Conservation (phyloP, 2,888 invertebrate genomes). For the Acleris cristana region DNA sequence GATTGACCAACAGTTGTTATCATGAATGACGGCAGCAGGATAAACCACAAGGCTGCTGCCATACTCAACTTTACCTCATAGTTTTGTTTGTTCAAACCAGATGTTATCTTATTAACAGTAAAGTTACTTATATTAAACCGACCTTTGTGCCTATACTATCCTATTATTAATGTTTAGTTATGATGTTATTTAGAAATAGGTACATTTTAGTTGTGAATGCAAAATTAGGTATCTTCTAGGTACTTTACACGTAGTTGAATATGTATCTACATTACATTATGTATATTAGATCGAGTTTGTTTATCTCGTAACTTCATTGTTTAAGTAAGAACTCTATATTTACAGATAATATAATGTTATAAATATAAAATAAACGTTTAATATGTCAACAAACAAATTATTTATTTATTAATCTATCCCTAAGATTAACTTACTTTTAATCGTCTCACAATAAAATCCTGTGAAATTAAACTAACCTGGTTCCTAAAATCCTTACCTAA, state of each 20-base stretch:
- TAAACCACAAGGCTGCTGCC: constrained; percentile 9
- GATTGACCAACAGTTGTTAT: constrained; percentile 2
- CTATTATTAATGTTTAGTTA: constrained; percentile 72
- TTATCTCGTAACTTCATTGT: constrained; percentile 75
- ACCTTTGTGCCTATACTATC: constrained; percentile 76
- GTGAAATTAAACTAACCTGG: too few relatives aligned
- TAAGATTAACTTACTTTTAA: neutral
- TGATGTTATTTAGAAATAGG: constrained; percentile 53
- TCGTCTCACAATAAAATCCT: too few relatives aligned
- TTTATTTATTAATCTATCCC: constrained; percentile 22
- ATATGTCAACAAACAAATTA: constrained; percentile 51
- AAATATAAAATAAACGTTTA: constrained; percentile 83
- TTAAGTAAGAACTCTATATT: constrained; percentile 81
- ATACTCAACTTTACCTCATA: constrained; percentile 53
- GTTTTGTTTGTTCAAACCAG: constrained; percentile 64
- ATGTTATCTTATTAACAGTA: constrained; percentile 70
- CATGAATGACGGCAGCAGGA: constrained; percentile 6
- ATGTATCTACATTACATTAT: constrained; percentile 69
- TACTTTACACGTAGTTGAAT: constrained; percentile 69
- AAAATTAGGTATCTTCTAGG: constrained; percentile 49
- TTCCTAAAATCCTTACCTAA: too few relatives aligned
- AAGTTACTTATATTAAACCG: constrained; percentile 52
- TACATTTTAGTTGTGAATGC: constrained; percentile 67
- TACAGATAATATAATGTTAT: constrained; percentile 84
- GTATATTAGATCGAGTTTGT: constrained; percentile 76